Evolutionary conservation across 2,797 vertebrate species (phyloP).

Genomic region (Hyperoplus lanceolatus): DNA sequence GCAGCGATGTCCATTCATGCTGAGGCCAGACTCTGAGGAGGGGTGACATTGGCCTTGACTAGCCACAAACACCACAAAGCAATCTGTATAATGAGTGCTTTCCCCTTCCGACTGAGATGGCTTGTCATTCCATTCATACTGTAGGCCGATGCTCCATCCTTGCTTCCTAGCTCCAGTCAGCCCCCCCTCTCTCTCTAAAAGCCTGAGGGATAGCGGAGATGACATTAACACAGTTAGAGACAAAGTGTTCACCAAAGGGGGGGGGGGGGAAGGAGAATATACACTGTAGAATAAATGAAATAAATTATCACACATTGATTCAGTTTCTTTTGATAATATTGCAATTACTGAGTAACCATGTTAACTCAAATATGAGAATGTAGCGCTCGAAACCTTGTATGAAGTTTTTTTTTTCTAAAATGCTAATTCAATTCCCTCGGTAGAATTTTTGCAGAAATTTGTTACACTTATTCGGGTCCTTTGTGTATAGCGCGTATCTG

Average conservation of each 20-base stretch:
- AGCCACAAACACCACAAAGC: constrained; percentile 73
- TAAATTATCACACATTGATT: constrained; percentile 38
- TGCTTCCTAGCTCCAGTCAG: constrained; percentile 60
- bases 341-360: constrained; percentile 43
- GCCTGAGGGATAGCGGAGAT: constrained; percentile 60
- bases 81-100: constrained; percentile 84
- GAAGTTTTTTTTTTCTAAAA: constrained; percentile 25
- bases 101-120: constrained; percentile 70
- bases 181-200: constrained; percentile 1
- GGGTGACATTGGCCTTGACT: constrained; percentile 77
- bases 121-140: constrained; percentile 72
- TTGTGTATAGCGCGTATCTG: constrained; percentile 55
- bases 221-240: constrained; percentile 62
- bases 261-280: constrained; percentile 26
- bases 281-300: constrained; percentile 44
- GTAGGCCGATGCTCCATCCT: constrained; percentile 52
- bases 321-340: constrained; percentile 47
- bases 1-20: constrained; percentile 32
- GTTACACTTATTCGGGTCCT: constrained; percentile 54
- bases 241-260: constrained; percentile 41
- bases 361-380: constrained; percentile 48
- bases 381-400: constrained; percentile 27
- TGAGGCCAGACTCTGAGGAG: constrained; percentile 63
- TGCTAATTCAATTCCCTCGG: constrained; percentile 58
- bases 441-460: constrained; percentile 54